phyloP scores from a whole-genome alignment of 2,888 invertebrate species.

The Mimas tiliae region DNA sequence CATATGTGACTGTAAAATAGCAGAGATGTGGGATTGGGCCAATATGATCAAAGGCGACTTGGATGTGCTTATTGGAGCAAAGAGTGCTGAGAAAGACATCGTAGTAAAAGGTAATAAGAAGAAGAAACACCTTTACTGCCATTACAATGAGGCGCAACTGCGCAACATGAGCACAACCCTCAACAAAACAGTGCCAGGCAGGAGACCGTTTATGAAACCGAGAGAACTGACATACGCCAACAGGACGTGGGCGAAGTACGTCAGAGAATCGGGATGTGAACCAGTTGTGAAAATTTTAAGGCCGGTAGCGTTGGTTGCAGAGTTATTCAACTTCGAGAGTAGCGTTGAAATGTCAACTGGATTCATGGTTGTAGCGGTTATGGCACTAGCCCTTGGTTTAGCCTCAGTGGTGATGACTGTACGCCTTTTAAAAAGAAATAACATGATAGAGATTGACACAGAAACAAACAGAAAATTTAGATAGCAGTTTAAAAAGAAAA shows the following conservation, averaged over 20 bases:
- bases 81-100: conserved; percentile 86
- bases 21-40: conserved; percentile 90
- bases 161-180: conserved; percentile 74
- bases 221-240: conserved; percentile 85
- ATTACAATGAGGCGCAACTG: conserved; percentile 85
- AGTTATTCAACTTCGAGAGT: conserved; percentile 48
- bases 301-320: conserved; percentile 68
- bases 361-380: conserved; percentile 61
- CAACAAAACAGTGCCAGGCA: conserved; percentile 82
- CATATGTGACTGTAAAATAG: conserved; percentile 88
- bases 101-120: conserved; percentile 87
- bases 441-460: conserved; percentile 50
- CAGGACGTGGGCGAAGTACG: conserved; percentile 90
- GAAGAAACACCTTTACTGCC: conserved; percentile 86
- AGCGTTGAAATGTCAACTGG: conserved; percentile 53
- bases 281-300: conserved; percentile 79
- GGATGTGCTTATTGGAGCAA: conserved; percentile 87
- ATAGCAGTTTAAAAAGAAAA: conserved; percentile 50
- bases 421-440: conserved; percentile 59
- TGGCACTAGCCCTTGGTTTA: conserved; percentile 61
- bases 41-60: conserved; percentile 86
- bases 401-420: conserved; percentile 70
- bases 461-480: conserved; percentile 67
- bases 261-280: conserved; percentile 87
- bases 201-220: conserved; percentile 84